Evolutionary conservation across 2,888 invertebrate species (phyloP), one percentile per base, ranked within the genome.

Genomic region (Cephalotes varians): DNA sequence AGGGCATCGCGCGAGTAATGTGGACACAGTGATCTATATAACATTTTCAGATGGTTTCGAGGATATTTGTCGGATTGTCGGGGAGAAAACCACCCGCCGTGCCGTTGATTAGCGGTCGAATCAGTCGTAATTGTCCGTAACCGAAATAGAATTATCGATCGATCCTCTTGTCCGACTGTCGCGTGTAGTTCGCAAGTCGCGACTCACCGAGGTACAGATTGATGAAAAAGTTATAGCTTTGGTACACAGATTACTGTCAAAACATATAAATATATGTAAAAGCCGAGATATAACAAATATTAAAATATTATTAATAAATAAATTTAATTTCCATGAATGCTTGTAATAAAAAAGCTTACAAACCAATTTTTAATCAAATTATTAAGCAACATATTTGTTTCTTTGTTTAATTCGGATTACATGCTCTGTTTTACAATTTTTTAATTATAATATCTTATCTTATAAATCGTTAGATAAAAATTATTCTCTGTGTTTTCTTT

Each of bases 21-120:
- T n/a, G 25, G 60, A 44, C 49, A 28, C 51, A 80, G 65, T 62
- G 69, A 67, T 81, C 67, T 40, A 82, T 71, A 76, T 81, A 83
- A 83, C 69, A 82, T 84, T 86, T 83, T 85, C 85, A 79, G 88
- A 88, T 87, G 84, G 79, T 85, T 89, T 85, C 81, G 90, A 89
- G 88, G 89, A 89, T 90, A 88, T 90, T 87, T 85, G 89, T 85
- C 86, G 86, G 84, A 82, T 89, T 80, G 86, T 82, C 85, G 86
- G 72, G 80, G 85, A 84, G 87, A 87, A 60, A 85, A 85, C 86
- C 81, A 82, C 85, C 71, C 83, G 86, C 83, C 83, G 81, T 84
- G 86, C 86, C 91, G 90, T 91, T 93, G 92, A 93, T 93, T 93
- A 92, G 92, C 90, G 92, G 92, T 92, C 91, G 91, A 92, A 91